Evolutionary conservation across 2,113 vertebrate species (phyloP).

Genomic region (Passer montanus): DNA sequence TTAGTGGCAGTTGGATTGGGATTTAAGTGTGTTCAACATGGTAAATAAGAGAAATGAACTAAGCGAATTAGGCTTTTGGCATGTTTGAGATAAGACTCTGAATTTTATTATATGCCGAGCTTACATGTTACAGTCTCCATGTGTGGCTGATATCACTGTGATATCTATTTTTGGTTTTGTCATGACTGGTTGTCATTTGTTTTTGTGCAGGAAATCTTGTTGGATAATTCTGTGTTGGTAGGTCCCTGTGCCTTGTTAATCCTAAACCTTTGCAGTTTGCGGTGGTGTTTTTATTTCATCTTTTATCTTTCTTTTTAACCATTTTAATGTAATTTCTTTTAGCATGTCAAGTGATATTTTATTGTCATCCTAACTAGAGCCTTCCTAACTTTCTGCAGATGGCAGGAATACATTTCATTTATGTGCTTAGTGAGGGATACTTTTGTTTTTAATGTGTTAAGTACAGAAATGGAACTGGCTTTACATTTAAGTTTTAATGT

Average conservation of each 20-base stretch:
- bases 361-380: conserved; percentile 55
- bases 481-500: conserved; percentile 55
- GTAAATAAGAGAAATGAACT: not conserved
- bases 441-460: conserved; percentile 53
- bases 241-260: conserved; percentile 77
- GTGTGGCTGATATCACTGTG: conserved; percentile 62
- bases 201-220: conserved; percentile 93
- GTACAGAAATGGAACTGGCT: conserved; percentile 22
- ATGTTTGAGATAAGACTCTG: not conserved
- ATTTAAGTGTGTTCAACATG: not conserved
- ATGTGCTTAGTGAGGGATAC: conserved; percentile 32
- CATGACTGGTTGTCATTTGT: conserved; percentile 84
- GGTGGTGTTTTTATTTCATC: conserved; percentile 65
- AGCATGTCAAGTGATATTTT: conserved; percentile 73
- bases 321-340: conserved; percentile 67
- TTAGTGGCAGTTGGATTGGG: not conserved
- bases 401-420: conserved; percentile 37
- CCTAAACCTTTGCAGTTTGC: conserved; percentile 73
- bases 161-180: conserved; percentile 72
- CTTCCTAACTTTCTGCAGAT: conserved; percentile 69
- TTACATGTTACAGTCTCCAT: conserved; percentile 28
- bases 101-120: not conserved
- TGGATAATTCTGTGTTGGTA: conserved; percentile 97
- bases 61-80: not conserved
- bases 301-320: conserved; percentile 66